A percentile compares a stretch with the other conserved stretches of the same genome.
Evolutionary conservation across 2,888 invertebrate genomes (phyloP).

Genomic region (Lobophora halterata): DNA sequence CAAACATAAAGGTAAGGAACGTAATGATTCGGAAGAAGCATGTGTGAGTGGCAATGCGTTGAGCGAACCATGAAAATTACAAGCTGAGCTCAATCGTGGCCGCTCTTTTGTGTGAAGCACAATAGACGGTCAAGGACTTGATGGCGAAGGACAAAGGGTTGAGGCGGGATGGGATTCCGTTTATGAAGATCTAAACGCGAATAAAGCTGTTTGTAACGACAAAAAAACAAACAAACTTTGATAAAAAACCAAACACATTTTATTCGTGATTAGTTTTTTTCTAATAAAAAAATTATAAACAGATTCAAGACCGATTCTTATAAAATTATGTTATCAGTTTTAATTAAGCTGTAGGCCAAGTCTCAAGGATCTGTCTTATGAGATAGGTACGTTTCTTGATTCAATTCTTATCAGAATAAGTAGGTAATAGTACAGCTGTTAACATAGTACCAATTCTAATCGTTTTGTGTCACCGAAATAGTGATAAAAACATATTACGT

Average conservation of each 20-base stretch:
- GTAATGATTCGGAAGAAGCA: slow-evolving; percentile 79
- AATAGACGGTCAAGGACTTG: slow-evolving; percentile 77
- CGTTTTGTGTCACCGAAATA: background rate
- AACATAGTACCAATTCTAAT: slow-evolving; percentile 3
- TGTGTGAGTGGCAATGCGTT: slow-evolving; percentile 71
- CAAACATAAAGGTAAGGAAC: slow-evolving; percentile 68
- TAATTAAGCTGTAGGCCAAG: background rate
- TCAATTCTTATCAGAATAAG: slow-evolving; percentile 3
- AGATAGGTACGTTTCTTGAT: background rate
- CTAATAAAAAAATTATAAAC: too few relatives aligned
- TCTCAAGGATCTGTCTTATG: slow-evolving; percentile 7
- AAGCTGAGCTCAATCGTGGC: slow-evolving; percentile 68
- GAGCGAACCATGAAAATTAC: slow-evolving; percentile 76
- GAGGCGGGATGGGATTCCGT: slow-evolving; percentile 41
- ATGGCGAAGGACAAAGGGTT: slow-evolving; percentile 68
- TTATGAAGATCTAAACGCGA: slow-evolving; percentile 25
- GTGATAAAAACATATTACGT: slow-evolving; percentile 15
- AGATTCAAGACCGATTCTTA: slow-evolving; percentile 2
- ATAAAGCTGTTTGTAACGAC: slow-evolving; percentile 10
- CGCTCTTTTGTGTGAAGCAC: slow-evolving; percentile 67
- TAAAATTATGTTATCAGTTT: background rate
- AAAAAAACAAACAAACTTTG: too few relatives aligned
- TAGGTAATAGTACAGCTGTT: slow-evolving; percentile 1
- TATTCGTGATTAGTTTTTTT: too few relatives aligned
- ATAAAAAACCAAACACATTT: too few relatives aligned